Evolutionary conservation across 2,888 invertebrate genomes (phyloP).

Genomic region (Entomobrya multifasciata): DNA sequence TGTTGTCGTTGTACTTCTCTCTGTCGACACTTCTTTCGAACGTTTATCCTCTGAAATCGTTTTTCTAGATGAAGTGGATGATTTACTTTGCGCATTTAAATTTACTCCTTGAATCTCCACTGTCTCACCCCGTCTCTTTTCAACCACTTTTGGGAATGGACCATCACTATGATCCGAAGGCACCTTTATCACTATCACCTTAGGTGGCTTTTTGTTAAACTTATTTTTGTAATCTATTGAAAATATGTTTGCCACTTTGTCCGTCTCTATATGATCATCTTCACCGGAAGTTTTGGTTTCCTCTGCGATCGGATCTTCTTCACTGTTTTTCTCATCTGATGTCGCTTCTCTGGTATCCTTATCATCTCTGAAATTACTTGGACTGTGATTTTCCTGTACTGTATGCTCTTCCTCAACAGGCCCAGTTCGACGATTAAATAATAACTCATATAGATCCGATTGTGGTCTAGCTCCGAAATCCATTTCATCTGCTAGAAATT

Average conservation of each 20-base stretch:
- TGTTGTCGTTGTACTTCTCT: conserved; percentile 35
- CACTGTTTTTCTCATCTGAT: not conserved
- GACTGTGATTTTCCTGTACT: not conserved
- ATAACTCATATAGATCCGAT: conserved; percentile 24
- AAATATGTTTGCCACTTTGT: conserved; percentile 58
- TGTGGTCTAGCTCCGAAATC: conserved; percentile 58
- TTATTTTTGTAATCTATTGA: conserved; percentile 50
- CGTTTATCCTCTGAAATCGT: not conserved
- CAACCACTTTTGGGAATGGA: conserved; percentile 55
- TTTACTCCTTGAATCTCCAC: not conserved
- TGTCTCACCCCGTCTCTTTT: conserved; percentile 34
- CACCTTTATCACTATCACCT: conserved; percentile 62
- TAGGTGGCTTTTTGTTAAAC: conserved; percentile 40
- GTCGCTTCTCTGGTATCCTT: not conserved
- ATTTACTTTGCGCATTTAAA: not conserved
- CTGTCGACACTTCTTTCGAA: not conserved
- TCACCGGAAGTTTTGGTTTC: conserved; percentile 6
- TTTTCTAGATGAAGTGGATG: not conserved
- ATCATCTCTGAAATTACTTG: not conserved
- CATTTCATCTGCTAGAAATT: conserved; percentile 55
- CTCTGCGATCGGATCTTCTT: conserved; percentile 9
- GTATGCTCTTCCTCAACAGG: not conserved
- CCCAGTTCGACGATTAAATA: conserved; percentile 37
- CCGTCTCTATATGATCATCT: conserved; percentile 42
- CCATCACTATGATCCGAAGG: conserved; percentile 57